Conservation (phyloP, 1,140 invertebrate species). For the Eumaeus atala region DNA sequence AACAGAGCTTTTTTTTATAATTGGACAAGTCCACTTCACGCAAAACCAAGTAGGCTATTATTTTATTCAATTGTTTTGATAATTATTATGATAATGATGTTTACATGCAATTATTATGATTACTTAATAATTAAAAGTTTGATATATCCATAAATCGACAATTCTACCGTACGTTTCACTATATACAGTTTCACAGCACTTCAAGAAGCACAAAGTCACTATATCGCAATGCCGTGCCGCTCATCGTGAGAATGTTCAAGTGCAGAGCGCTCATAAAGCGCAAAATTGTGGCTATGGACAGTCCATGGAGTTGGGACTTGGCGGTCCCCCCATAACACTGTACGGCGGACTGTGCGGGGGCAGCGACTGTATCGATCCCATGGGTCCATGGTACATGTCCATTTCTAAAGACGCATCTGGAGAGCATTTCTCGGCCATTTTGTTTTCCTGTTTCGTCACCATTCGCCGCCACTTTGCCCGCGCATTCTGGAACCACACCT, state of each 20-base stretch:
- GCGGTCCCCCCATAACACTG: conserved; percentile 65
- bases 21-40: background rate
- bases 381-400: conserved; percentile 75
- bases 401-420: conserved; percentile 75
- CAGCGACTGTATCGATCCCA: conserved; percentile 69
- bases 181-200: conserved; percentile 4
- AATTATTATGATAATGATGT: too few species aligned
- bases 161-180: too few species aligned
- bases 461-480: conserved; percentile 97
- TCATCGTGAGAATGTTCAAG: conserved; percentile 32
- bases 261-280: conserved; percentile 60
- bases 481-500: conserved; percentile 99
- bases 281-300: conserved; percentile 66
- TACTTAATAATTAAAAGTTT: too few species aligned
- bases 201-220: background rate
- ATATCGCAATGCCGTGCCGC: conserved; percentile 1
- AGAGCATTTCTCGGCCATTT: conserved; percentile 79
- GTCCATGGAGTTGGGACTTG: conserved; percentile 68
- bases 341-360: conserved; percentile 67
- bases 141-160: too few species aligned
- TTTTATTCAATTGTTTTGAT: too few species aligned
- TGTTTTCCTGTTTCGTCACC: conserved; percentile 89
- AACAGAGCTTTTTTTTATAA: conserved; percentile 8
- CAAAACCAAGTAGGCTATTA: too few species aligned
- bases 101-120: too few species aligned